phyloP scores from a whole-genome alignment of 2,888 invertebrate species.

The Rhagophthalmus giganteus region DNA sequence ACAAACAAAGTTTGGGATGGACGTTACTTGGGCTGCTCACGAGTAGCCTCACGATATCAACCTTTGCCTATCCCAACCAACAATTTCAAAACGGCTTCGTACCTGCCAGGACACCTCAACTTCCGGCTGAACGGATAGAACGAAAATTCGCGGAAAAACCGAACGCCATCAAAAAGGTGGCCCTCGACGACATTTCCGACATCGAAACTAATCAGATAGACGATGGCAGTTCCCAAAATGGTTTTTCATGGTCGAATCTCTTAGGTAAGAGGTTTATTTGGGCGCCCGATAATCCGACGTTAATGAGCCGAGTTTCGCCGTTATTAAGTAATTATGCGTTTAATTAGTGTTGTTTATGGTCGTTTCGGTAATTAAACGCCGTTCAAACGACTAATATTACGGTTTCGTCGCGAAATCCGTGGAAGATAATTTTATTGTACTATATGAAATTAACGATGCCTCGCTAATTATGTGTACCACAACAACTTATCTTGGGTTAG shows the following conservation, averaged over 20 bases:
- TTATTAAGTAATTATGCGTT: too few species aligned
- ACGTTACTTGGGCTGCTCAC: conserved; percentile 70
- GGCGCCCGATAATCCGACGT: too few species aligned
- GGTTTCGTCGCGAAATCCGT: too few species aligned
- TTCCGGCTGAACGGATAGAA: conserved; percentile 60
- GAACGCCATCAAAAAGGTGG: conserved; percentile 86
- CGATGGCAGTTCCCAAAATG: conserved; percentile 58
- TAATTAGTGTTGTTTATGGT: too few species aligned
- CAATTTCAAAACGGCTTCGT: conserved; percentile 38
- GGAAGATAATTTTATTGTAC: too few species aligned
- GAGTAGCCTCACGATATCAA: conserved; percentile 67
- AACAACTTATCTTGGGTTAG: too few species aligned
- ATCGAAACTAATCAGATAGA: conserved; percentile 79
- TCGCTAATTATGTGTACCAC: too few species aligned
- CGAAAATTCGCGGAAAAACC: conserved; percentile 89
- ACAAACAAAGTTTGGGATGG: conserved; percentile 70
- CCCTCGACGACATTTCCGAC: conserved; percentile 79
- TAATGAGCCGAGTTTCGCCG: too few species aligned
- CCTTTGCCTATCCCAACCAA: conserved; percentile 65
- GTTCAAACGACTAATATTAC: too few species aligned
- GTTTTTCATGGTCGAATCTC: conserved; percentile 89
- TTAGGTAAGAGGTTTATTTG: conserved; percentile 60
- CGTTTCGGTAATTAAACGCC: too few species aligned
- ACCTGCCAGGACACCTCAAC: conserved; percentile 45
- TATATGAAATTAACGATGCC: too few species aligned